These are phyloP conservation scores for Danio jaintianensis DNA, from an alignment of 2,797 vertebrate species.

Conservation along the genomic window DNA sequence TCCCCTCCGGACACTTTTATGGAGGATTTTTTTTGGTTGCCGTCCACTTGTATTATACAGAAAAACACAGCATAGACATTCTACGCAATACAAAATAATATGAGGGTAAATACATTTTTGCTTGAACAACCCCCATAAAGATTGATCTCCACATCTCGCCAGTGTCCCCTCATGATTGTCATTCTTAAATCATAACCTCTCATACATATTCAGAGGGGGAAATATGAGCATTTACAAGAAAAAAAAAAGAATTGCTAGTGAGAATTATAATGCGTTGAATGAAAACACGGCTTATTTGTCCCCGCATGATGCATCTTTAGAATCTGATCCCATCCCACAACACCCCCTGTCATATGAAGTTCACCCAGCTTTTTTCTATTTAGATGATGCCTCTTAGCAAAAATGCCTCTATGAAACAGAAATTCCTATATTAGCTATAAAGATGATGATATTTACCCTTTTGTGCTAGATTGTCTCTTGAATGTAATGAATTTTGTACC, in stretches of 20 bases:
- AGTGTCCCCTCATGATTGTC: slow-evolving; percentile 41
- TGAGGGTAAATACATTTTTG: not conserved
- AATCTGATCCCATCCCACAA: slow-evolving; percentile 67
- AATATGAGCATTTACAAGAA: slow-evolving; percentile 10
- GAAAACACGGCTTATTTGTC: slow-evolving; percentile 56
- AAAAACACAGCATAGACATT: not conserved
- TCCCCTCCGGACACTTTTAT: not conserved
- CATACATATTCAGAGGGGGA: slow-evolving; percentile 44
- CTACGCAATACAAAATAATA: not conserved
- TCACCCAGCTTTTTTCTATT: slow-evolving; percentile 74
- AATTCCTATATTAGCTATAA: slow-evolving; percentile 84
- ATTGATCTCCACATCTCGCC: slow-evolving; percentile 25
- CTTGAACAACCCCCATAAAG: slow-evolving; percentile 2
- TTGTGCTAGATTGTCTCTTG: slow-evolving; percentile 88
- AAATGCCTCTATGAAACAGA: slow-evolving; percentile 80
- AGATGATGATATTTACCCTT: slow-evolving; percentile 78
- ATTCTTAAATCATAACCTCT: slow-evolving; percentile 35
- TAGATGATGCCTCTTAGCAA: slow-evolving; percentile 68
- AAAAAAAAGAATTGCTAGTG: slow-evolving; percentile 34
- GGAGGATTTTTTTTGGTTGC: not conserved
- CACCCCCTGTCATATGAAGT: slow-evolving; percentile 72
- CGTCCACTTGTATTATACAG: not conserved
- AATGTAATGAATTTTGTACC: slow-evolving; percentile 89
- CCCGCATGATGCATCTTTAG: slow-evolving; percentile 69
- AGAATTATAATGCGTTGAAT: slow-evolving; percentile 69